Conservation (phyloP, 1,140 invertebrate species). For the Sinella curviseta region DNA sequence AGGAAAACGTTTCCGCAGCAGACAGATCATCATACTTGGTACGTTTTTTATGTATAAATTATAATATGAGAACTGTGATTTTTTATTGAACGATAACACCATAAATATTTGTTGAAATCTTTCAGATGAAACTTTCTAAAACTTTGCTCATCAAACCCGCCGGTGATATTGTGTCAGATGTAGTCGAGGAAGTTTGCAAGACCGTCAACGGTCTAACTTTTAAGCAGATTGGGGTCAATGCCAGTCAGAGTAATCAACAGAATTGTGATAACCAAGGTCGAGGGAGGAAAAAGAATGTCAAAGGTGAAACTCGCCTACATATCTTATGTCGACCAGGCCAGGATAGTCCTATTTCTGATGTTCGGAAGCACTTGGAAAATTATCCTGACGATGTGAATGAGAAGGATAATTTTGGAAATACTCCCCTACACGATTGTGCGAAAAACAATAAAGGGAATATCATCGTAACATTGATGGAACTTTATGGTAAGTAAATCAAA, state of each 20-base stretch:
- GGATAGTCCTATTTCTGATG: neutral
- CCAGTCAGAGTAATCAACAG: neutral
- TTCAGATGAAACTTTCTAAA: neutral
- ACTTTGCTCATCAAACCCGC: neutral
- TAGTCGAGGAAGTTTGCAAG: neutral
- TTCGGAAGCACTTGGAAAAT: neutral
- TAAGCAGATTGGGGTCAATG: neutral
- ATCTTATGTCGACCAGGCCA: neutral
- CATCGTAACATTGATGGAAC: neutral
- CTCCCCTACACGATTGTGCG: constrained; percentile 11
- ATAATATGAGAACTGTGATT: no score
- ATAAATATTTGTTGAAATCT: constrained; percentile 1
- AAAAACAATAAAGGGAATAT: neutral
- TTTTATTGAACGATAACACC: neutral
- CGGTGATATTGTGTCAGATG: neutral
- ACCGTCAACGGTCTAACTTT: neutral
- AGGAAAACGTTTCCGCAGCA: neutral
- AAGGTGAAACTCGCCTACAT: neutral
- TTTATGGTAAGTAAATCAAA: neutral
- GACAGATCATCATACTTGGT: neutral
- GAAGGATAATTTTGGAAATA: neutral
- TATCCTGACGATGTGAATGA: neutral
- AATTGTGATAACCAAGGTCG: neutral
- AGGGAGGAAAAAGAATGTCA: neutral
- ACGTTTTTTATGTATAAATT: neutral